These are phyloP conservation scores for Mystacornis crossleyi DNA, from an alignment of 2,113 vertebrate species.

Conservation along the genomic window DNA sequence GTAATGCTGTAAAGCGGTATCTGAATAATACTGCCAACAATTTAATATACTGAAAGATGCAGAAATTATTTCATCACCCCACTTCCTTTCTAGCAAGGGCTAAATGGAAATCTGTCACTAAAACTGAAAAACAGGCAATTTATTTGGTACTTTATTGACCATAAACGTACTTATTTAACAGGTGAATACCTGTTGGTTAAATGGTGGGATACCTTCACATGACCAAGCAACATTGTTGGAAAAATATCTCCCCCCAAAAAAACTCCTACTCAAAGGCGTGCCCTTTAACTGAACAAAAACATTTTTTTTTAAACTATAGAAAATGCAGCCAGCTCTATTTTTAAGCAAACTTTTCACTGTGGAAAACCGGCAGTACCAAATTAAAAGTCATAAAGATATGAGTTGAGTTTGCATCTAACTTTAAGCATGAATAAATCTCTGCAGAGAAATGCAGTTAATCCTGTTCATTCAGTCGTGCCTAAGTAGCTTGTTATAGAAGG, in stretches of 20 bases:
- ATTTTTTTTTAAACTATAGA: fast-evolving
- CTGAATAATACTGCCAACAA: neutral
- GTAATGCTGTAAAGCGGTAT: fast-evolving
- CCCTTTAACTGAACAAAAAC: neutral
- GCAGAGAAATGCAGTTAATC: neutral
- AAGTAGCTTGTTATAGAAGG: neutral
- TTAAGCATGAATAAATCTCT: neutral
- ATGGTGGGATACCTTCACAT: neutral
- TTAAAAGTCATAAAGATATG: neutral
- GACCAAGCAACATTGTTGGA: fast-evolving
- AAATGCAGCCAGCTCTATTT: neutral
- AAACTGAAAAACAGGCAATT: neutral
- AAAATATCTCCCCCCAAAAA: fast-evolving
- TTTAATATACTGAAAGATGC: neutral
- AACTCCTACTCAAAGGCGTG: neutral
- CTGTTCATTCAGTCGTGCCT: neutral
- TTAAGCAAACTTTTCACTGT: neutral
- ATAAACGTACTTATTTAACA: neutral
- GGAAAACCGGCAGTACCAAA: neutral
- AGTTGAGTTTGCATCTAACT: neutral
- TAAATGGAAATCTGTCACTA: neutral
- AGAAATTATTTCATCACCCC: neutral
- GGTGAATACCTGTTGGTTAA: neutral
- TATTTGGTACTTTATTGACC: fast-evolving
- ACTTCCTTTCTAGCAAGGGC: neutral